These are phyloP conservation scores for Gryllus longicercus DNA, from an alignment of 2,888 invertebrate species.

Conservation along the genomic window DNA sequence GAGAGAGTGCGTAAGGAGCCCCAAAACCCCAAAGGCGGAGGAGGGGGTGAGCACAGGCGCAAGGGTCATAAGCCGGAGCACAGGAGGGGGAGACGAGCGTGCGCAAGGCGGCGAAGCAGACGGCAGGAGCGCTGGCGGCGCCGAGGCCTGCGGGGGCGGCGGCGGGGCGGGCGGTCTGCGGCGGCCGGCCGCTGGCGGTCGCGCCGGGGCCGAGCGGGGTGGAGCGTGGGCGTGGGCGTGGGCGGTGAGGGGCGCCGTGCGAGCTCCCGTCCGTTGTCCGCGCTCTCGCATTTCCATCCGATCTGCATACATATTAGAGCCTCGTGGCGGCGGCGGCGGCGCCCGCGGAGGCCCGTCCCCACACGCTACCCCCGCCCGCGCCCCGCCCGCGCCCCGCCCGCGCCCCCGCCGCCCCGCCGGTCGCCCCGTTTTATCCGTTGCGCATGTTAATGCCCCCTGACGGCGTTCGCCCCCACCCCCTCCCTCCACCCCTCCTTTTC, in stretches of 20 bases:
- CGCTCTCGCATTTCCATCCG: slow-evolving; percentile 28
- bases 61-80: too few relatives aligned
- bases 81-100: too few relatives aligned
- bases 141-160: too few relatives aligned
- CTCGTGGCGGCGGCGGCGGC: slow-evolving; percentile 8
- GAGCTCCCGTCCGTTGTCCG: slow-evolving; percentile 3
- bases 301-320: slow-evolving; percentile 31
- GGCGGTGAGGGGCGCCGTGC: not conserved
- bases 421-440: not conserved
- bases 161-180: too few relatives aligned
- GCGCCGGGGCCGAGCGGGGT: not conserved
- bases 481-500: not conserved
- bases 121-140: too few relatives aligned
- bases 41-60: too few relatives aligned
- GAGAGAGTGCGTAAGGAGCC: too few relatives aligned
- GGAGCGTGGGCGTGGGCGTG: not conserved
- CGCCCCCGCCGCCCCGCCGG: not conserved
- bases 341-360: not conserved
- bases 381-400: not conserved
- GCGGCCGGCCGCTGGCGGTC: too few relatives aligned
- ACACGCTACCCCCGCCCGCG: not conserved
- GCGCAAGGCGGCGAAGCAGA: too few relatives aligned
- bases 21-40: too few relatives aligned
- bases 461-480: not conserved
- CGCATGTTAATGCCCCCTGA: slow-evolving; percentile 5